Percentiles rank a stretch among this genome's conserved stretches.
Evolutionary conservation across 1,140 invertebrate genomes (phyloP).

Genomic region (honey bee (Apis mellifera)): Amel_HAv3.1 CM009935.2:8987501-8988000

Average conservation of each 20-base stretch:
- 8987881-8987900: too few species aligned
- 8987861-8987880: too few species aligned
- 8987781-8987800: neutral
- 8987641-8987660: neutral
- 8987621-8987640: neutral
- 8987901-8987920: too few species aligned
- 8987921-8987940: too few species aligned
- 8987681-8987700: neutral
- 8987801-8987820: too few species aligned
- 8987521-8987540: neutral
- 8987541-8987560: neutral
- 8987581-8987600: constrained; percentile 27
- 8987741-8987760: neutral
- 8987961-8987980: neutral
- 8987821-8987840: too few species aligned
- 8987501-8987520: neutral
- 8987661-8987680: neutral
- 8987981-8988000: neutral
- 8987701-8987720: neutral
- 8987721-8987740: constrained; percentile 18
- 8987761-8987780: neutral
- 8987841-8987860: too few species aligned
- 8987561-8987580: neutral
- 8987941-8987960: too few species aligned
- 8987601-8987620: neutral